These are phyloP conservation scores for Sesia apiformis DNA, from an alignment of 2,888 invertebrate genomes.

Conservation along the genomic window DNA sequence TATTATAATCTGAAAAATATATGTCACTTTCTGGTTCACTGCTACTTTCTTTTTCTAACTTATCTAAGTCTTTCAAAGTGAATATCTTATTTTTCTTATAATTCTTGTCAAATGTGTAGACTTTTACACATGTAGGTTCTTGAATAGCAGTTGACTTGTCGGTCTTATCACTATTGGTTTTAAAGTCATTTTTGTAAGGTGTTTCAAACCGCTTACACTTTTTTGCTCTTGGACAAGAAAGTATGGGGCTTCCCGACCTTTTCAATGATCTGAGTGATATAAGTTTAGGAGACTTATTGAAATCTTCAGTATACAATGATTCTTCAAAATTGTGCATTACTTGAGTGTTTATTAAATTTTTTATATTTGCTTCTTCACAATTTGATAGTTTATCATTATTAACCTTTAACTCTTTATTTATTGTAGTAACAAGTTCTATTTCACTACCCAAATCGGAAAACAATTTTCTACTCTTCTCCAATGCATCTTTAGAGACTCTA, in stretches of 20 bases:
- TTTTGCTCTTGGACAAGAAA: constrained; percentile 53
- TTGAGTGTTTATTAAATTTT: constrained; percentile 43
- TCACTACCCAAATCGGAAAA: constrained; percentile 13
- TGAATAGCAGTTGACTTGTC: not conserved
- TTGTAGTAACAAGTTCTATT: not conserved
- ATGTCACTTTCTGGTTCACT: constrained; percentile 17
- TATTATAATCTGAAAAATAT: constrained; percentile 13
- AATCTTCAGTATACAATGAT: constrained; percentile 47
- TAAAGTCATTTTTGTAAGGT: constrained; percentile 24
- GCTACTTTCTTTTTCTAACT: constrained; percentile 14
- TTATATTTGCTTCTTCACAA: constrained; percentile 7
- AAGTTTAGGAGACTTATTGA: constrained; percentile 9
- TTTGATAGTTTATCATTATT: not conserved
- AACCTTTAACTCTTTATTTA: not conserved
- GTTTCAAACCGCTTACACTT: constrained; percentile 41
- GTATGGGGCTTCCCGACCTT: constrained; percentile 52
- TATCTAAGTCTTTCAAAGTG: constrained; percentile 27
- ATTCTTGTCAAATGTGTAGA: constrained; percentile 20
- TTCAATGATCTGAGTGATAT: constrained; percentile 27
- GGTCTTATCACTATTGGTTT: not conserved
- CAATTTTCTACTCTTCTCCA: constrained; percentile 19
- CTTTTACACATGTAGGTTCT: not conserved
- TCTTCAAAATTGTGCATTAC: constrained; percentile 49
- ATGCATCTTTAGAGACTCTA: constrained; percentile 7
- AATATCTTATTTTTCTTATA: constrained; percentile 44